Conservation (phyloP, 53 echinoderm and acorn worm genomes). For the Pentamera pediparva region DNA sequence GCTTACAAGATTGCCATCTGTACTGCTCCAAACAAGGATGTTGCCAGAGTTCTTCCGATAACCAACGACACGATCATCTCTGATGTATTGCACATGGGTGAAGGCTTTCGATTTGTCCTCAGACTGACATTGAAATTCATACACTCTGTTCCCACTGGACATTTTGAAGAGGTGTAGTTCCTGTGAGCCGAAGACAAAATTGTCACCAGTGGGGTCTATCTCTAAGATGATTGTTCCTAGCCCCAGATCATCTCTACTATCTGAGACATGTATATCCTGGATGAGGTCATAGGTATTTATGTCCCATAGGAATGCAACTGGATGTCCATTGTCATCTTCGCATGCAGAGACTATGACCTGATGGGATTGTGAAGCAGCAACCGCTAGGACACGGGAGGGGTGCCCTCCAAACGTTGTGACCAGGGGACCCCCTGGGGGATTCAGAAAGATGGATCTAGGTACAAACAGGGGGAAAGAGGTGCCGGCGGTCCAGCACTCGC, state of each 20-base stretch:
- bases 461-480: constrained; percentile 47
- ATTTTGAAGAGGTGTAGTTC: constrained; percentile 54
- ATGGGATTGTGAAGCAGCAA: constrained; percentile 44
- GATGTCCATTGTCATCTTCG: constrained; percentile 52
- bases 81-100: constrained; percentile 38
- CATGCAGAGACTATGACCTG: constrained; percentile 58
- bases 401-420: constrained; percentile 74
- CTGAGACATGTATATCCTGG: constrained; percentile 58
- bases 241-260: constrained; percentile 11
- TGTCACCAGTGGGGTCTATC: constrained; percentile 14
- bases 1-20: constrained; percentile 13
- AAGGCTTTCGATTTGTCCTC: constrained; percentile 10
- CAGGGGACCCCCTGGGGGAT: constrained; percentile 81
- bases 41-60: constrained; percentile 36
- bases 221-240: constrained; percentile 22
- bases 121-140: constrained; percentile 42
- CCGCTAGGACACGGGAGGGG: constrained; percentile 52
- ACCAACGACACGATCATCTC: constrained; percentile 5
- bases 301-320: constrained; percentile 78
- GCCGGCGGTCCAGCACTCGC: constrained; percentile 46
- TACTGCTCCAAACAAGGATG: constrained; percentile 50
- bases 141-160: constrained; percentile 59
- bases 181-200: constrained; percentile 58
- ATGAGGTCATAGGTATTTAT: constrained; percentile 56
- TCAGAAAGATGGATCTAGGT: constrained; percentile 67